phyloP scores from a whole-genome alignment of 2,797 vertebrate species.

The Macrochelys suwanniensis region DNA sequence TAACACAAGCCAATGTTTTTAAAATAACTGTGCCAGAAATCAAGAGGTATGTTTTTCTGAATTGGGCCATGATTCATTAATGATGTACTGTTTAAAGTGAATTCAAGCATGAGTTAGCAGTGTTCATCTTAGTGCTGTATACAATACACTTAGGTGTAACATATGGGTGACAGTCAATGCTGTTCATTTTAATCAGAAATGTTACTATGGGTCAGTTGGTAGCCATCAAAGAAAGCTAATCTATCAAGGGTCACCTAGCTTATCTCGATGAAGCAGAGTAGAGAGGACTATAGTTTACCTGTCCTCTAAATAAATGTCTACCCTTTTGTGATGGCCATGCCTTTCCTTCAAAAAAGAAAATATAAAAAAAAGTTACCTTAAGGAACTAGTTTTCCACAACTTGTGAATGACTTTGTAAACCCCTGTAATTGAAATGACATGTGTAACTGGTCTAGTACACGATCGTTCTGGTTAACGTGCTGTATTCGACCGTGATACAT shows the following conservation, averaged over 20 bases:
- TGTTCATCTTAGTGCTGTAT: conserved; percentile 27
- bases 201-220: neutral
- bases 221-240: conserved; percentile 19
- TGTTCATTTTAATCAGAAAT: neutral
- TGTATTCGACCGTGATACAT: accelerated
- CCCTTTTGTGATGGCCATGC: neutral
- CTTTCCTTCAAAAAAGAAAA: neutral
- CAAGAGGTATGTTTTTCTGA: neutral
- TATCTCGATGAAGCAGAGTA: neutral
- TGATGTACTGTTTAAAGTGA: conserved; percentile 13
- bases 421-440: conserved; percentile 84
- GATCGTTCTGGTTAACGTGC: conserved; percentile 13
- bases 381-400: conserved; percentile 82
- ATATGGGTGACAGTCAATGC: neutral
- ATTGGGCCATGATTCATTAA: conserved; percentile 19
- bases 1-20: conserved; percentile 3
- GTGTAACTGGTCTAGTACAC: neutral
- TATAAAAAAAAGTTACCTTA: conserved; percentile 85
- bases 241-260: neutral
- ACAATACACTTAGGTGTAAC: neutral
- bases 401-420: conserved; percentile 89
- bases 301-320: neutral
- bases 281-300: neutral
- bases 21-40: neutral
- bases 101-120: neutral